phyloP scores from a whole-genome alignment of 2,113 vertebrate genomes.

The Picathartes gymnocephalus region DNA sequence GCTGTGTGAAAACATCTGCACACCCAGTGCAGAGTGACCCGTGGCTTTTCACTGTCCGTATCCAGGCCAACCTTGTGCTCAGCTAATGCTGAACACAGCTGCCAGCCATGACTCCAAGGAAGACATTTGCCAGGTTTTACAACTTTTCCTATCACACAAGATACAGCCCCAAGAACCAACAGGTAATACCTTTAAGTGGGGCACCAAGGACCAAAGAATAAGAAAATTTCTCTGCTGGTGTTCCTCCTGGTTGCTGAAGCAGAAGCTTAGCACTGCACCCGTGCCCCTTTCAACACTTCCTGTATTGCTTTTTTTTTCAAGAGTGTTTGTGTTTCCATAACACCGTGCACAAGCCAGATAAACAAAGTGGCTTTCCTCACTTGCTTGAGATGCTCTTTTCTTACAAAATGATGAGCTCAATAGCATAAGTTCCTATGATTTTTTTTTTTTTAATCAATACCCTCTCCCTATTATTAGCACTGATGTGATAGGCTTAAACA shows the following conservation, averaged over 20 bases:
- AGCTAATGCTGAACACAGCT: not conserved
- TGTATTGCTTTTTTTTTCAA: not conserved
- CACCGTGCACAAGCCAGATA: not conserved
- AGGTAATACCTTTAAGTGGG: not conserved
- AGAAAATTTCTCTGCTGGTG: not conserved
- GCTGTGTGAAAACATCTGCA: not conserved
- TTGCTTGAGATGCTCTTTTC: not conserved
- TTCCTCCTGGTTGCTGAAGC: not conserved
- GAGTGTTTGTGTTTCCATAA: not conserved
- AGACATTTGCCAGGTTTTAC: not conserved
- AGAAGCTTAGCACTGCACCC: not conserved
- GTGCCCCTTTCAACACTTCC: not conserved
- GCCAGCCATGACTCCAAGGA: not conserved
- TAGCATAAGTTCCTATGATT: not conserved
- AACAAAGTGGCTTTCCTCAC: not conserved
- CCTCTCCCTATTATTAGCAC: not conserved
- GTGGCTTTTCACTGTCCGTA: not conserved
- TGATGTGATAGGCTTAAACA: not conserved
- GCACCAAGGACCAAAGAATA: not conserved
- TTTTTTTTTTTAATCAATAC: not conserved
- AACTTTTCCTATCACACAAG: not conserved
- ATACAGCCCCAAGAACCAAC: not conserved
- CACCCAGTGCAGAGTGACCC: not conserved
- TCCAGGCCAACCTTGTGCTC: not conserved
- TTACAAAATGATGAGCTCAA: not conserved